phyloP scores from a whole-genome alignment of 2,797 vertebrate species.

The Amphiprion clarkii region DNA sequence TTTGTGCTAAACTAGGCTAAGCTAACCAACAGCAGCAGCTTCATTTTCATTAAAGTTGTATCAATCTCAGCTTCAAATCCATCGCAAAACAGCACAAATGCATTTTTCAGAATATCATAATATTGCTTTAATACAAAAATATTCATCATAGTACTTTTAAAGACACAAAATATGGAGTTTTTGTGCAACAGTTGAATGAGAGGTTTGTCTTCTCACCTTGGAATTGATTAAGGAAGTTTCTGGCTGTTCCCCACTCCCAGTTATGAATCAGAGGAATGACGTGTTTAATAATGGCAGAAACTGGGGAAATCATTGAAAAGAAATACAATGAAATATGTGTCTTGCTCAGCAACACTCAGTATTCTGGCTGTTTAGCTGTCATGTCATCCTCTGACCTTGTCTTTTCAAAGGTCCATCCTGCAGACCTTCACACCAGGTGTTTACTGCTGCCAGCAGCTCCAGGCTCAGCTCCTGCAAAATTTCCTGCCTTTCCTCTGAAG shows the following conservation, averaged over 20 bases:
- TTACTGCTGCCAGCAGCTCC: neutral
- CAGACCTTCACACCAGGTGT: conserved; percentile 53
- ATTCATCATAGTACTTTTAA: no score
- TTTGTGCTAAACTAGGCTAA: no score
- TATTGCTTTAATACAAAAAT: no score
- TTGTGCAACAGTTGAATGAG: no score
- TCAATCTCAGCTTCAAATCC: no score
- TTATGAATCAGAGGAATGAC: conserved; percentile 61
- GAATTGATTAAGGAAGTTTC: conserved; percentile 72
- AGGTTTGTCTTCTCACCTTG: conserved; percentile 51
- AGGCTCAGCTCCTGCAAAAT: conserved; percentile 27
- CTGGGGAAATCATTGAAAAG: conserved; percentile 36
- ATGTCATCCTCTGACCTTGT: conserved; percentile 37
- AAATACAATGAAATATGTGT: neutral
- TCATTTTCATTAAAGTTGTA: no score
- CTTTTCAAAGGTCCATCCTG: conserved; percentile 56
- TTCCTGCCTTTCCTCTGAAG: conserved; percentile 33
- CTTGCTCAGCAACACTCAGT: neutral
- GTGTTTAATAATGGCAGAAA: conserved; percentile 25
- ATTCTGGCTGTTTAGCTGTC: neutral
- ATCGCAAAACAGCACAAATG: no score
- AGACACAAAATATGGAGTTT: no score
- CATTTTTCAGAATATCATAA: no score
- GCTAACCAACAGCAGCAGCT: no score
- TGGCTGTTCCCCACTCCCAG: conserved; percentile 78